Evolutionary conservation across 2,888 invertebrate genomes (phyloP).

Genomic region (Oscheius sp.): DNA sequence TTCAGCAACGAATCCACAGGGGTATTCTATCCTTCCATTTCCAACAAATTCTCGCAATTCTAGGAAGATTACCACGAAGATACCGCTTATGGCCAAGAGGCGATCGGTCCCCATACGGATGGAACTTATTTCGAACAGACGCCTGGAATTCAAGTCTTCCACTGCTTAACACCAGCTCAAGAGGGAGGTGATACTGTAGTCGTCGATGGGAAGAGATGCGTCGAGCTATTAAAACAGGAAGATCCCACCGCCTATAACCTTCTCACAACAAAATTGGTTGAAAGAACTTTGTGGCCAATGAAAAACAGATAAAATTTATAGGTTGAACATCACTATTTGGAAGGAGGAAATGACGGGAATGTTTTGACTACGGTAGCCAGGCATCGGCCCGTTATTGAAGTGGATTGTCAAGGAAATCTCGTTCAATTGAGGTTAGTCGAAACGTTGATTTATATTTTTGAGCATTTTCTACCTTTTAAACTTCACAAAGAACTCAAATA

Average conservation of each 20-base stretch:
- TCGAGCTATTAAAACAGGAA: conserved; percentile 72
- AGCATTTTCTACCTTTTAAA: conserved; percentile 19
- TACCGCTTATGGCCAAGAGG: conserved; percentile 79
- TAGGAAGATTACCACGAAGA: conserved; percentile 75
- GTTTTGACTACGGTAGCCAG: conserved; percentile 33
- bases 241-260: conserved; percentile 76
- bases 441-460: too few species aligned
- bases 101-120: conserved; percentile 81
- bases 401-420: conserved; percentile 39
- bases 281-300: conserved; percentile 18
- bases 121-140: conserved; percentile 82
- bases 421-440: conserved; percentile 48
- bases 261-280: conserved; percentile 71
- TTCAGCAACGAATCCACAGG: conserved; percentile 71
- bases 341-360: conserved; percentile 48
- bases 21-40: neutral
- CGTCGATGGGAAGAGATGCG: conserved; percentile 81
- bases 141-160: conserved; percentile 77
- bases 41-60: neutral
- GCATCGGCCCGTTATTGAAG: conserved; percentile 45
- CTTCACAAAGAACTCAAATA: too few species aligned
- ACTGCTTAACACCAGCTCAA: conserved; percentile 76
- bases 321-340: conserved; percentile 54
- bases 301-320: neutral
- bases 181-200: conserved; percentile 81